Evolutionary conservation across 1,140 invertebrate genomes (phyloP), one percentile per base, ranked within the genome.

Genomic region (Cyphomyrmex costatus): DNA sequence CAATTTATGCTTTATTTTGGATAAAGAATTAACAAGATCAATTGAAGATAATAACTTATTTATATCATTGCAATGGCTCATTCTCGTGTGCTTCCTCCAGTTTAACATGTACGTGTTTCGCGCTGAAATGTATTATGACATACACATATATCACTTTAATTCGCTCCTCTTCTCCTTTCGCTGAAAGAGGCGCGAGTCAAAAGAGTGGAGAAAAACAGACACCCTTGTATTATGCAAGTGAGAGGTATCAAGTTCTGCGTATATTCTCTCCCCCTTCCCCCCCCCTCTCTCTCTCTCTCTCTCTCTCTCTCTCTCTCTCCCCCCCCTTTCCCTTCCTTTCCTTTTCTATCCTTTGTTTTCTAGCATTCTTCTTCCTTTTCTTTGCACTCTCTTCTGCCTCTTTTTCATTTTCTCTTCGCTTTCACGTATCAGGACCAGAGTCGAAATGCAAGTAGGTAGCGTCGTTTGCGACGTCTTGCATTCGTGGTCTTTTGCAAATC

Each of bases 181-280:
- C 42, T 53, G 56, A 53, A 49, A 14, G 24, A 12, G 51, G 71
- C 16, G 3, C 14, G 83, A 10, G 24, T 33, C 21, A 36, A 53
- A 46, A 58, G 46, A 42, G 46, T 27, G 24, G n/a, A 0, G 24
- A 36, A 14, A 6, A 27, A 61, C 24, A 63, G 58, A 46, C 84
- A 33, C n/a, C 27, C 46, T 82, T 27, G 65, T 65, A 83, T 82
- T 86, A 86, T 86, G 85, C 78, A 83, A 86, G 82, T 68, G 66
- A 83, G 66, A 53, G 30, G 16, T 30, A 68, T 58, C n/a, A 82
- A 86, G 78, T 86, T 86, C 53, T 60, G 56, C 63, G 58, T 30
- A 71, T 51, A 14, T 16, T 24, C 36, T 65, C 49, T 63, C 16
- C 80, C 19, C 24, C 14, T 79, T 10, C 42, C 19, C 2, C 51